These are phyloP conservation scores for Pelagia noctiluca DNA, from an alignment of 30 jellyfish, hydroid and myxozoan species.

Conservation along the genomic window DNA sequence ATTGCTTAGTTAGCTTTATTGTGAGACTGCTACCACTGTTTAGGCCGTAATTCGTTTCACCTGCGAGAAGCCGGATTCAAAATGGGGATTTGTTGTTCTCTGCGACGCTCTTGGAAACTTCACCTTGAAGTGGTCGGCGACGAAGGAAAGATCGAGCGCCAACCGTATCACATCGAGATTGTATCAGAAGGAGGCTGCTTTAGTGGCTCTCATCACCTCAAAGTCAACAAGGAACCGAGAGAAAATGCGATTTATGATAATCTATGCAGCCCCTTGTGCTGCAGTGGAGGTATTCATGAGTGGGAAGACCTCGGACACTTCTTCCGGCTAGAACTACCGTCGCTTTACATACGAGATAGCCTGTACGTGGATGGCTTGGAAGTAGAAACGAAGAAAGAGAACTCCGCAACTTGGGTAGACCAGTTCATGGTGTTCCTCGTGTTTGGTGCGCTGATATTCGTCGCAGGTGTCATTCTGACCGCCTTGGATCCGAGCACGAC, in stretches of 20 bases:
- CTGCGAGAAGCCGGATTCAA: too few relatives aligned
- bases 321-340: conserved; percentile 92
- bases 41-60: too few relatives aligned
- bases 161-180: conserved; percentile 81
- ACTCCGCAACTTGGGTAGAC: conserved; percentile 83
- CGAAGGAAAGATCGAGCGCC: conserved; percentile 89
- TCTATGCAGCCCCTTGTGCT: conserved; percentile 91
- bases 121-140: conserved; percentile 92
- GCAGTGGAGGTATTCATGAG: conserved; percentile 93
- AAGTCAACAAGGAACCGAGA: conserved; percentile 58
- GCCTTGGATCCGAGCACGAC: conserved; percentile 58
- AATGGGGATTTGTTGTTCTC: conserved; percentile 85
- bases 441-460: conserved; percentile 56
- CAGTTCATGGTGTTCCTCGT: conserved; percentile 83
- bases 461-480: conserved; percentile 80
- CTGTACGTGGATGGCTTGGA: conserved; percentile 91
- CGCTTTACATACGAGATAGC: conserved; percentile 82
- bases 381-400: conserved; percentile 67
- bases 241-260: conserved; percentile 77
- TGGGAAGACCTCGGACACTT: conserved; percentile 98
- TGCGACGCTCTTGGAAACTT: conserved; percentile 77
- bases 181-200: conserved; percentile 74
- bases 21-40: too few relatives aligned
- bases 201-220: conserved; percentile 67
- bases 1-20: too few relatives aligned